Base-by-base conservation (phyloP, 1,140 invertebrate species). In the Tetramorium parvispinum region DNA sequence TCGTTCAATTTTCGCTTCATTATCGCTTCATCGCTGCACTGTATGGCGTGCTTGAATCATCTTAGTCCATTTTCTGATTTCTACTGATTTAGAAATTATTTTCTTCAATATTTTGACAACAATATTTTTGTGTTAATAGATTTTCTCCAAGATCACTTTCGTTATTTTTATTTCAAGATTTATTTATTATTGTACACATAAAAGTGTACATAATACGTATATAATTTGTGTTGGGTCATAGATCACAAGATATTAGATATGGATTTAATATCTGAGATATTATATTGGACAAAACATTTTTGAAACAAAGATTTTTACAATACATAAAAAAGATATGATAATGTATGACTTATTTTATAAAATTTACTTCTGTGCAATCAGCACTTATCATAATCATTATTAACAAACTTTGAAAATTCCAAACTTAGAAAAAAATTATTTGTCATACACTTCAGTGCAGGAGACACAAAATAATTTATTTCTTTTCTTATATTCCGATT, bases 21-120 rank as follows among this genome's bases (percentile, higher is more conserved):
- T 91, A 77, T 91, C 53, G 85, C 85, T 91, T 91, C 65, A 90
- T 88, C 55, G 88, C 83, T 55, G 61, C 68, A 87, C 21, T 68
- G 37, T 89, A 66, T 76, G 59, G n/a, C 43, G 78, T 86, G 87
- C 87, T 81, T 88, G 27, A 78, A 63, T 75, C 61, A 75, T 76
- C 81, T 90, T 90, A 76, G 76, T 82, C 13, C 10, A 40, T 88
- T 88, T 37, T 10, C 6, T 24, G 13, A 75, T 75, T 73, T 57
- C 5, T 21, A 59, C 7, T 46, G 8, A 73, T 46, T 57, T 43
- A 16, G 4, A 27, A 82, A 46, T 70, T 46, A 46, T 27, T 21
- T 82, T 73, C 10, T 43, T 55, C 11, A 3, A 43, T 37, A 27
- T 65, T 81, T 83, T 32, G 32, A 27, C 32, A 32, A 79, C 16